Evolutionary conservation across 2,888 invertebrate genomes (phyloP).

Genomic region (Sphaeridia pumilis): DNA sequence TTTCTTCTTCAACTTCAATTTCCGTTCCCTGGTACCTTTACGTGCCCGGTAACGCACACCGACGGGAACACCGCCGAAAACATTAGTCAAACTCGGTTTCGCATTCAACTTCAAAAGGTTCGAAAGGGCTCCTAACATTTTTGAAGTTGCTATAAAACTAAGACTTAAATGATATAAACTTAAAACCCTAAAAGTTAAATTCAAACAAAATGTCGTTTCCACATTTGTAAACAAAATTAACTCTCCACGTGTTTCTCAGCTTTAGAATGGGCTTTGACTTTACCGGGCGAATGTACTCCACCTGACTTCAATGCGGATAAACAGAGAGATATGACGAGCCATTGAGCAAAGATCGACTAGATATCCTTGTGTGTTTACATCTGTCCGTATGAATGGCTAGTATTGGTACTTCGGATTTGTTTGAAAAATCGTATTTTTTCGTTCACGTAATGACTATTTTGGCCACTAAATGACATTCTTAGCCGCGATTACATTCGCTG

Average conservation of each 20-base stretch:
- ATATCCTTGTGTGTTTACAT: too few species aligned
- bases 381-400: not conserved
- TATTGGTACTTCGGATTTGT: not conserved
- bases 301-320: too few species aligned
- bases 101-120: not conserved
- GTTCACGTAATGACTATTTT: not conserved
- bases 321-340: too few species aligned
- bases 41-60: constrained; percentile 54
- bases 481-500: not conserved
- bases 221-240: not conserved
- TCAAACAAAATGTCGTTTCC: too few species aligned
- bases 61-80: not conserved
- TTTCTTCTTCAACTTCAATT: constrained; percentile 55
- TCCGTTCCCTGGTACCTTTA: constrained; percentile 68
- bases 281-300: too few species aligned
- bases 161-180: not conserved
- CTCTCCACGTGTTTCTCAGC: too few species aligned
- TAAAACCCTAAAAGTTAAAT: too few species aligned
- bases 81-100: not conserved
- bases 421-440: not conserved
- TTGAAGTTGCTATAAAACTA: not conserved
- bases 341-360: too few species aligned
- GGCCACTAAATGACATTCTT: not conserved
- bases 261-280: too few species aligned
- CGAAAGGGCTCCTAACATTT: not conserved